These are phyloP conservation scores for Phrynocephalus vlangalii DNA, from an alignment of 2,797 vertebrate genomes.

Conservation along the genomic window DNA sequence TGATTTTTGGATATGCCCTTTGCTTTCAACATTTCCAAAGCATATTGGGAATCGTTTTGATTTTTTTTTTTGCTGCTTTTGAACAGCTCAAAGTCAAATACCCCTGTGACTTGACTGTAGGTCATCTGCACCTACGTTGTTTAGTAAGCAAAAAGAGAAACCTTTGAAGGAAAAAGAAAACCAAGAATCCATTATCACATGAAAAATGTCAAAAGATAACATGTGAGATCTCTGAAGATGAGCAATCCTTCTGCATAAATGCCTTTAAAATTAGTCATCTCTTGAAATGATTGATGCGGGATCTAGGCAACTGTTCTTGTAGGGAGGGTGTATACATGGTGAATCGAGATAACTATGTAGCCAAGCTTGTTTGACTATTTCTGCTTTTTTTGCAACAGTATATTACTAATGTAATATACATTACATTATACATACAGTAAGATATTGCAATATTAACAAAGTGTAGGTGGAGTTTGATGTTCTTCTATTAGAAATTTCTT, in stretches of 20 bases:
- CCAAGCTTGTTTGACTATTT: background rate
- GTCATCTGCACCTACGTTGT: background rate
- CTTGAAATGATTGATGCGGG: background rate
- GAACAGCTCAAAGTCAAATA: background rate
- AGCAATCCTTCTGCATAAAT: background rate
- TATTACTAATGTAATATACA: too few relatives aligned
- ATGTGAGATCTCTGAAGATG: background rate
- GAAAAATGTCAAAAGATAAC: background rate
- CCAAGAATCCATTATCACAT: background rate
- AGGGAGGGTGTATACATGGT: background rate
- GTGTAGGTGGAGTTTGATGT: background rate
- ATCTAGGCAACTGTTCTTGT: background rate
- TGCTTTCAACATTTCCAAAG: too few relatives aligned
- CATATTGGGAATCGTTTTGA: background rate
- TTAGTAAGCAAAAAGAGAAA: background rate
- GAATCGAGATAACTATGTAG: background rate
- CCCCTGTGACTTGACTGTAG: background rate
- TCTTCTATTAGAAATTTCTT: background rate
- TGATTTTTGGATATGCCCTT: too few relatives aligned
- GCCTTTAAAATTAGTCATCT: background rate
- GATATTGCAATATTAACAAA: too few relatives aligned
- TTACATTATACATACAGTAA: too few relatives aligned
- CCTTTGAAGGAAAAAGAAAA: background rate
- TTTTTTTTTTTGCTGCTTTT: background rate
- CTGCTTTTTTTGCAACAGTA: background rate